Base-by-base conservation (phyloP, 2,797 vertebrate species). In the Margarornis squamiger region DNA sequence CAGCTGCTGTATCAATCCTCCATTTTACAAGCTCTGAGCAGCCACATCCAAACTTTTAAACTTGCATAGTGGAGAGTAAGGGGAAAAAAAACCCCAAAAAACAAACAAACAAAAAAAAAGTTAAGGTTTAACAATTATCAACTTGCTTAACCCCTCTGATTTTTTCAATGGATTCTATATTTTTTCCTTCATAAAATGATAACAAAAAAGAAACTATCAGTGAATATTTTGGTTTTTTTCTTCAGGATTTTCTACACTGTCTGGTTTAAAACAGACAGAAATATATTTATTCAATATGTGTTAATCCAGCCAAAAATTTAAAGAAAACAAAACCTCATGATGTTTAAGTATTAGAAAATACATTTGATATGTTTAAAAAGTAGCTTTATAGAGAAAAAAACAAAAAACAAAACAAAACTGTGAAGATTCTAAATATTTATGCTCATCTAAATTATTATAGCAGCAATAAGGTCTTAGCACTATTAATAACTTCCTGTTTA, bases 121-220 rank as follows among this genome's bases (percentile, higher is more conserved):
- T 13, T 10, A 23, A 59, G 1, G 4, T 63, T 86, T 79, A 45
- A 54, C 4, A 73, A 19, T 66, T 66, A 73, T 12, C 16, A 70
- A 1, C 7, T 62, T 85, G 29, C 9, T 85, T 88, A 75, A 1
- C 0, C 4, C 2, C 2, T 49, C 20, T 73, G 17, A n/a, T 54
- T 81, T 91, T 91, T 83, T n/a, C 34, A 55, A 14, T 26, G 23
- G 2, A 54, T 4, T 54, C 12, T 30, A 5, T 48, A 23, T n/a
- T 6, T 48, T 59, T 34, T 46, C 32, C 10, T 48, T 76, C 48
- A 70, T 32, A 79, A 73, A 79, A 43, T 32, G 43, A 20, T 2
- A 75, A n/a, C 3, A 63, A 62, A 78, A 23, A 2, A 0, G 4
- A 71, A 72, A 52, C 16, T 7, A 1, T 19, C 34, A 75, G 19